Evolutionary conservation across 2,113 vertebrate genomes (phyloP), one percentile per base, ranked within the genome.

Genomic region (Indicator indicator): DNA sequence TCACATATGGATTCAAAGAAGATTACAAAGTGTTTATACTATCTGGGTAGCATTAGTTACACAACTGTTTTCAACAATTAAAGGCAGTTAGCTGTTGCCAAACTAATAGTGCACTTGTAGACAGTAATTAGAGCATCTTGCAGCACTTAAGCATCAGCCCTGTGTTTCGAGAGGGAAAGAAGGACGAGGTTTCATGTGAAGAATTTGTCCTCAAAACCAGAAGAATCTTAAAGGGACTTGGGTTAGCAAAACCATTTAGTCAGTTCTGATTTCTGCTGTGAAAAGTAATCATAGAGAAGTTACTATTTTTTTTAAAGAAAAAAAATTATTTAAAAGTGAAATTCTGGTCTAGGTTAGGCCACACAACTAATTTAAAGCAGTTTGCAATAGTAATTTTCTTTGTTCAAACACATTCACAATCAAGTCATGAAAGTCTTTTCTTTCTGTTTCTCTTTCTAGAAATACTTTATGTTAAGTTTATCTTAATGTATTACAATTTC

Each of bases 11-110:
- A 85, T 81, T 75, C 33, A 84, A 79, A 76, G 38, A 92, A 77
- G n/a, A 64, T 83, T 94, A 65, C 28, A n/a, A 78, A 94, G 50
- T 79, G 27, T 79, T 91, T 92, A 85, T 79, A 40, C 40, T 87
- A 59, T 83, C 55, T 84, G 30, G 17, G 32, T 91, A 89, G 12
- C 89, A 91, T 93, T 85, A 92, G 92, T 94, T 87, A 79, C 23
- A 50, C 82, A 95, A 63, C 30, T 95, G 71, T 89, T 96, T 89
- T 67, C 42, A 54, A 40, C 36, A 91, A 69, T 94, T 94, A 87
- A 87, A 93, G 48, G 19, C 81, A 89, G 56, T 64, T 92, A 86
- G 19, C 15, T 89, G 33, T 54, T 91, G 58, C 64, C 63, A 69
- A 54, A 33, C 44, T 94, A 84, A 89, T 33, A 32, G 54, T 44